Percentiles rank a stretch among this genome's conserved stretches.
Conservation (phyloP, 2,888 invertebrate genomes). For the Drosophila setosimentum region DNA sequence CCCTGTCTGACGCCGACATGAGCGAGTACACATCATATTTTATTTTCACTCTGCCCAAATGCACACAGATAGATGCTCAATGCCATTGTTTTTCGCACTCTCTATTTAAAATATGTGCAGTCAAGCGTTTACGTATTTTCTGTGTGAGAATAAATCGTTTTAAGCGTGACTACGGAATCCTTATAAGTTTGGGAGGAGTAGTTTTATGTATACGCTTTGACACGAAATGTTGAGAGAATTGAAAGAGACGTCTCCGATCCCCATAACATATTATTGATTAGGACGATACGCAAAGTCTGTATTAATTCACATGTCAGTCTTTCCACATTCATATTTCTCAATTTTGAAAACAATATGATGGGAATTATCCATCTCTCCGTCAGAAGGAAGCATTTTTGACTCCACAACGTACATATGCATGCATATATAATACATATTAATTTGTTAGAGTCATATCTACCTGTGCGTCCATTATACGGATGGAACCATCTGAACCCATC, state of each 20-base stretch:
- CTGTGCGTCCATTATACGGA: not conserved
- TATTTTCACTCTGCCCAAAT: not conserved
- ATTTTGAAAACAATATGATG: not conserved
- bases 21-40: not conserved
- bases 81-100: not conserved
- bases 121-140: not conserved
- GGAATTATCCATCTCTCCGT: not conserved
- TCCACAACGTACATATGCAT: not conserved
- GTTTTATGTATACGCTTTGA: not conserved
- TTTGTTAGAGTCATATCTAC: not conserved
- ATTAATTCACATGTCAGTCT: too few relatives aligned
- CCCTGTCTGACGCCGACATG: not conserved
- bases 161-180: too few relatives aligned
- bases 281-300: not conserved
- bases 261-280: not conserved
- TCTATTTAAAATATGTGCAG: conserved; percentile 1
- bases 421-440: not conserved
- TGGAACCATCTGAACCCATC: not conserved
- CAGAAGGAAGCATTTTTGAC: not conserved
- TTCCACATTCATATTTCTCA: not conserved
- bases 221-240: not conserved
- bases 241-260: not conserved
- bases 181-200: not conserved
- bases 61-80: not conserved
- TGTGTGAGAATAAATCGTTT: not conserved